These are phyloP conservation scores for Dendrolimus houi DNA, from an alignment of 2,888 invertebrate species.

Conservation along the genomic window DNA sequence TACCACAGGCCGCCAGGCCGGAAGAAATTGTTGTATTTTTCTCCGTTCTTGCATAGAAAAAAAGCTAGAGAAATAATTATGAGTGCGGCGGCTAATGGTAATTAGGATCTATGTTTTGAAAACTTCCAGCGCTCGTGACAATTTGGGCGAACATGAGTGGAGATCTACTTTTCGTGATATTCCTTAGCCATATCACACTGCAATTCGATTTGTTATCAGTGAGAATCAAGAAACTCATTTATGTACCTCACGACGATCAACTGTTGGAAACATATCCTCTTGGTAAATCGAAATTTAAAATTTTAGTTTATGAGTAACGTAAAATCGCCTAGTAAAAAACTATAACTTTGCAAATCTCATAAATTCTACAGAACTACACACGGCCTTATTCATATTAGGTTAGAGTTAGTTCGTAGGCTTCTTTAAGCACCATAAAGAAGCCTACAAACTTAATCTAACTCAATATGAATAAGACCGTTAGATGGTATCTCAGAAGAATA, in stretches of 20 bases:
- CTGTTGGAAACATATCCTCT: conserved; percentile 24
- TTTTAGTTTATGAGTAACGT: neutral
- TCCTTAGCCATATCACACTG: conserved; percentile 29
- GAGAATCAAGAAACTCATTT: conserved; percentile 21
- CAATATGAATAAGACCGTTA: no score
- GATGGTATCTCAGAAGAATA: no score
- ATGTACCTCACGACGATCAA: conserved; percentile 22
- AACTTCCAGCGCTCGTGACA: conserved; percentile 8
- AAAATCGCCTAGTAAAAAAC: no score
- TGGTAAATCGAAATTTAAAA: conserved; percentile 14
- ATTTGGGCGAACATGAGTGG: conserved; percentile 26
- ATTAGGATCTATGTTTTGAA: neutral
- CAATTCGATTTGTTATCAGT: conserved; percentile 28
- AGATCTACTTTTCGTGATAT: conserved; percentile 32
- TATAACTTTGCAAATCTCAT: no score
- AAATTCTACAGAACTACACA: no score
- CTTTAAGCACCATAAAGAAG: no score
- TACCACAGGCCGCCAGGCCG: no score
- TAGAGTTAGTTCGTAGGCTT: no score
- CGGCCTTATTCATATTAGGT: no score
- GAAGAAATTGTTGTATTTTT: no score
- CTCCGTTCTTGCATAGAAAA: no score
- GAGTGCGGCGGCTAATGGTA: neutral
- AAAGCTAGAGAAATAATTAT: neutral
- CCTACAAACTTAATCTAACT: no score